phyloP scores from a whole-genome alignment of 2,888 invertebrate genomes.

The Beris morrisii region DNA sequence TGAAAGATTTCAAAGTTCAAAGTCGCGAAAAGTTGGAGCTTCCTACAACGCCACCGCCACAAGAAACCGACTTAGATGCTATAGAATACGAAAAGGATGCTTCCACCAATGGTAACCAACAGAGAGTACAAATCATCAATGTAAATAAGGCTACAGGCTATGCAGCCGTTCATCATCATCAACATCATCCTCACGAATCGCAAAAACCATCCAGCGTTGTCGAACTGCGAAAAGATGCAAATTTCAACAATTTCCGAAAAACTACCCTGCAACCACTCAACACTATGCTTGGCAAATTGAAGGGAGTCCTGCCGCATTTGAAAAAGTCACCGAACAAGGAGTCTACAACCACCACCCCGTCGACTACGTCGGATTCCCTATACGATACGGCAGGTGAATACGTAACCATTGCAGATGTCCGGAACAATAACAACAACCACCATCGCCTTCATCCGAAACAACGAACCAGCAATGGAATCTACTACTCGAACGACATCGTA shows the following conservation, averaged over 20 bases:
- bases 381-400: conserved; percentile 69
- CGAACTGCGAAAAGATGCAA: conserved; percentile 52
- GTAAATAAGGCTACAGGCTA: conserved; percentile 40
- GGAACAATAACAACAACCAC: conserved; percentile 77
- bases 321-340: conserved; percentile 61
- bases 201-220: conserved; percentile 44
- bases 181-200: conserved; percentile 36
- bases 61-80: conserved; percentile 33
- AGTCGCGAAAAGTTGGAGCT: conserved; percentile 52
- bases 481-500: conserved; percentile 70
- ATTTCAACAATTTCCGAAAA: conserved; percentile 52
- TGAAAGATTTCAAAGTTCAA: conserved; percentile 46
- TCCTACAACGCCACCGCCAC: conserved; percentile 36
- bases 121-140: conserved; percentile 30
- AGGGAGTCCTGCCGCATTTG: conserved; percentile 63
- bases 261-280: conserved; percentile 66
- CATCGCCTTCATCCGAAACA: conserved; percentile 39
- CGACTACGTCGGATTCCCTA: conserved; percentile 39
- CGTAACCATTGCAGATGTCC: conserved; percentile 81
- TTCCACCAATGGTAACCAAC: conserved; percentile 3
- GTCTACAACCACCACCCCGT: conserved; percentile 37
- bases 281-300: conserved; percentile 72
- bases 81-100: conserved; percentile 18
- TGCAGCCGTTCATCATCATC: conserved; percentile 39
- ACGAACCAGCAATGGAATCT: conserved; percentile 51